Evolutionary conservation across 2,888 invertebrate species (phyloP), one percentile per base, ranked within the genome.

Genomic region (Pammene aurita): DNA sequence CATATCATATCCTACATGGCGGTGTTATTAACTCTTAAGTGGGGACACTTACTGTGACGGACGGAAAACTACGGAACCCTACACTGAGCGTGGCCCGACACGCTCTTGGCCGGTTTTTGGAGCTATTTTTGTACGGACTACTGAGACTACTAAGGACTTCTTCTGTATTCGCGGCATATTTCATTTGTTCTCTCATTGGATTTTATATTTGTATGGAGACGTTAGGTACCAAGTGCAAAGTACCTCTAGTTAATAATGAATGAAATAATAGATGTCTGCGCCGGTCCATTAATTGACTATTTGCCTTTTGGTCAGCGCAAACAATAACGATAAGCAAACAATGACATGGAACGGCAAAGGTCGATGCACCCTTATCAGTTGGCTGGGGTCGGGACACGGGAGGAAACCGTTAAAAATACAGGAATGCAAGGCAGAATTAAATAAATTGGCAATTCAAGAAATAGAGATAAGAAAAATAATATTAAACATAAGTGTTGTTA

Each of bases 321-420:
- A 68, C 52, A 68, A 46, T 38, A 52, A 9, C 41, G 69, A 69
- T 69, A 69, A 69, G 64, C 54, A 64, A 50, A 60, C 65, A 69
- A 69, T 65, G 64, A 64, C 60, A 54, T 55, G 42, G 18, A 65
- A 58, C 41, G 26, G 55, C 64, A 69, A 52, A 65, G 72, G 71
- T 72, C 73, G 60, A 35, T 70, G 75, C 70, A 65, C 75, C 54
- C 65, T 76, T 76, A 76, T 76, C 76, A 67, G 56, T 42, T 16
- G n/a, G 52, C 14, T n/a, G 66, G 10, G 38, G 44, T 48, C 35
- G 16, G 52, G 26, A 7, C 4, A 48, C 13, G 7, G 44, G 42
- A 42, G 18, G 56, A 50, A 63, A 67, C 61, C 54, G 57, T 42
- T 42, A 52, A 44, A 67, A 38, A 18, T 52, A 26, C n/a, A 7